Evolutionary conservation across 2,888 invertebrate genomes (phyloP).

Genomic region (Onchidella celtica): DNA sequence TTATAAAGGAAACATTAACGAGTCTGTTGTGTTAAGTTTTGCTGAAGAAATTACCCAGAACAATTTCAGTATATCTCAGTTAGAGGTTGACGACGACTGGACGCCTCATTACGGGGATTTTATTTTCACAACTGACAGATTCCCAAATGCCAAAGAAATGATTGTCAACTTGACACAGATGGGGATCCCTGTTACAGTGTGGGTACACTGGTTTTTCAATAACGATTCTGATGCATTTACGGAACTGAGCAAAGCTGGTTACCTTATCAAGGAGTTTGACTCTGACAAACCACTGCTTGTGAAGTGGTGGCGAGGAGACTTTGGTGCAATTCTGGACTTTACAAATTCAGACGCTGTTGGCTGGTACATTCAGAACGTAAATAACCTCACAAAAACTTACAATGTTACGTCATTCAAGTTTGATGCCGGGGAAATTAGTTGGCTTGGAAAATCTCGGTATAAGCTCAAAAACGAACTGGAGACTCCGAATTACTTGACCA

Average conservation of each 20-base stretch:
- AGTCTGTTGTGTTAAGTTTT: slow-evolving; percentile 77
- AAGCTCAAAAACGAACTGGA: slow-evolving; percentile 54
- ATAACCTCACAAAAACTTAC: slow-evolving; percentile 83
- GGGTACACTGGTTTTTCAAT: slow-evolving; percentile 82
- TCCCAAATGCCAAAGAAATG: slow-evolving; percentile 86
- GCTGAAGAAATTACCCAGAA: slow-evolving; percentile 66
- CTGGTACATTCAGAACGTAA: slow-evolving; percentile 88
- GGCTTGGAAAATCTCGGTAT: slow-evolving; percentile 67
- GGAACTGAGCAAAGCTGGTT: slow-evolving; percentile 81
- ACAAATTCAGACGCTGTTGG: slow-evolving; percentile 90
- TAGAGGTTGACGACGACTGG: slow-evolving; percentile 92
- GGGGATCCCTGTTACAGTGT: slow-evolving; percentile 89
- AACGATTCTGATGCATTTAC: slow-evolving; percentile 88
- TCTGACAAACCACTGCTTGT: slow-evolving; percentile 78
- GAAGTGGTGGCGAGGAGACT: slow-evolving; percentile 89
- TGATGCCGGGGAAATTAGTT: slow-evolving; percentile 85
- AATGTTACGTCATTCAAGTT: slow-evolving; percentile 94
- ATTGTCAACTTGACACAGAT: slow-evolving; percentile 82
- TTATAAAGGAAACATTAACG: slow-evolving; percentile 86
- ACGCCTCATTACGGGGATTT: slow-evolving; percentile 92
- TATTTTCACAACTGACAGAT: slow-evolving; percentile 86
- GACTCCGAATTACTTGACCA: slow-evolving; percentile 69
- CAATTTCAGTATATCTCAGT: slow-evolving; percentile 71
- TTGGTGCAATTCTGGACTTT: slow-evolving; percentile 90
- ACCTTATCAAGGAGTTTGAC: slow-evolving; percentile 39